Evolutionary conservation across 2,888 invertebrate species (phyloP).

Genomic region (Allophyes oxyacanthae): DNA sequence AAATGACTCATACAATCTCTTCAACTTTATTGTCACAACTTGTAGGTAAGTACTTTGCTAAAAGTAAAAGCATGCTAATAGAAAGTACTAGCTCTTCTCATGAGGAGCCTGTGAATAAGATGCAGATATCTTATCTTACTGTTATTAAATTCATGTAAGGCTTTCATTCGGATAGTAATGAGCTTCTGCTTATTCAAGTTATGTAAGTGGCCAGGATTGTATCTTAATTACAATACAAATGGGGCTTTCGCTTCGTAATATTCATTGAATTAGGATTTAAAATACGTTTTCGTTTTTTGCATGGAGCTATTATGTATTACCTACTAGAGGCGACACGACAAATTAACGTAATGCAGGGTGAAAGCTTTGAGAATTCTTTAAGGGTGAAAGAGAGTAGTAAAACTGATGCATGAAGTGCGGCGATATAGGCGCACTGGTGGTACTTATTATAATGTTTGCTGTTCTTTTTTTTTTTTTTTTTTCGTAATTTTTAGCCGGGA

Average conservation of each 20-base stretch:
- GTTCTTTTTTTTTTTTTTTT: too few species aligned
- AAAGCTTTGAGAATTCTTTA: too few species aligned
- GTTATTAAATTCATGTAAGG: slow-evolving; percentile 40
- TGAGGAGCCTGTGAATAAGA: slow-evolving; percentile 30
- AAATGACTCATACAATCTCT: too few species aligned
- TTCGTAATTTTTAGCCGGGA: too few species aligned
- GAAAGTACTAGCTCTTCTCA: slow-evolving; percentile 40
- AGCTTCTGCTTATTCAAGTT: slow-evolving; percentile 27
- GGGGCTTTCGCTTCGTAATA: slow-evolving; percentile 2
- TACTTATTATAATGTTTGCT: too few species aligned
- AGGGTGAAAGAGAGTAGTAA: too few species aligned
- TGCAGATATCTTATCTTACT: slow-evolving; percentile 23
- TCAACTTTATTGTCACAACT: too few species aligned
- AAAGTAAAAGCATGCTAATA: slow-evolving; percentile 46
- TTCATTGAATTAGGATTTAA: slow-evolving; percentile 8
- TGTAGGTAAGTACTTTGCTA: too few species aligned
- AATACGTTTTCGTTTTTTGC: neutral
- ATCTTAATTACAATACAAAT: neutral
- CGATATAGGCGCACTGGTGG: too few species aligned
- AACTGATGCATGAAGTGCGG: too few species aligned
- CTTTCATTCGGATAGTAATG: slow-evolving; percentile 36
- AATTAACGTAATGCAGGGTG: too few species aligned
- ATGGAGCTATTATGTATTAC: slow-evolving; percentile 3
- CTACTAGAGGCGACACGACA: too few species aligned
- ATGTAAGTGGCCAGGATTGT: slow-evolving; percentile 26